A percentile compares a stretch with the other conserved stretches of the same genome.
phyloP scores from a whole-genome alignment of 2,888 invertebrate genomes.

The Rhaphigaster nebulosa region DNA sequence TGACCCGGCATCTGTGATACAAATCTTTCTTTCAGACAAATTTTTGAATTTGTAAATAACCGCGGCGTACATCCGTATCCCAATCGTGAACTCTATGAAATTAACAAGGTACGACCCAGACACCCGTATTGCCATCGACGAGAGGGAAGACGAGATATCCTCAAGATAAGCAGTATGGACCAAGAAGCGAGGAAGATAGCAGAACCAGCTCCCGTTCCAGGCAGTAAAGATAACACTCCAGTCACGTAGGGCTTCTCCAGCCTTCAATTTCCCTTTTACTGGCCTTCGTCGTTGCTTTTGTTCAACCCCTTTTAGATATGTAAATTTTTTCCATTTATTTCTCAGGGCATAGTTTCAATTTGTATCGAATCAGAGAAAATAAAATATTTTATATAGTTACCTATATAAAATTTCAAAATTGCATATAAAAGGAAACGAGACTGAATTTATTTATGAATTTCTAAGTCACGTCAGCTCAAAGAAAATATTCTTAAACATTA shows the following conservation, averaged over 20 bases:
- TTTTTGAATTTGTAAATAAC: background rate
- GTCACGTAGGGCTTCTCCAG: slow-evolving; percentile 35
- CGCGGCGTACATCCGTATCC: background rate
- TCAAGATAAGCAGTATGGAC: background rate
- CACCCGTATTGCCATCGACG: background rate
- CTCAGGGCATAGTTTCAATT: background rate
- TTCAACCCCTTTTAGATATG: slow-evolving; percentile 13
- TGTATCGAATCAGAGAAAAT: background rate
- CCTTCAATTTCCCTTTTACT: slow-evolving; percentile 48
- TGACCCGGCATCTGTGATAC: too few species aligned
- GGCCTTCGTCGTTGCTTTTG: background rate
- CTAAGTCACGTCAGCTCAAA: too few species aligned
- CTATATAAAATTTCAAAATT: background rate
- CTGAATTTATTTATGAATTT: background rate
- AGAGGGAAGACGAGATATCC: background rate
- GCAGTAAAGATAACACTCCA: slow-evolving; percentile 47
- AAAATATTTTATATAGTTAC: background rate
- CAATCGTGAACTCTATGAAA: background rate
- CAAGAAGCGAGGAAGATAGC: slow-evolving; percentile 30
- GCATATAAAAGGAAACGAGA: background rate
- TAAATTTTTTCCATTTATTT: slow-evolving; percentile 40
- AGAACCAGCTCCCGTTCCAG: slow-evolving; percentile 4
- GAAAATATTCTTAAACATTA: too few species aligned
- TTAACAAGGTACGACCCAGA: slow-evolving; percentile 4
- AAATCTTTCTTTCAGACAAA: too few species aligned